Evolutionary conservation across 1,140 invertebrate genomes (phyloP).

Genomic region (Conopomorpha cramerella): DNA sequence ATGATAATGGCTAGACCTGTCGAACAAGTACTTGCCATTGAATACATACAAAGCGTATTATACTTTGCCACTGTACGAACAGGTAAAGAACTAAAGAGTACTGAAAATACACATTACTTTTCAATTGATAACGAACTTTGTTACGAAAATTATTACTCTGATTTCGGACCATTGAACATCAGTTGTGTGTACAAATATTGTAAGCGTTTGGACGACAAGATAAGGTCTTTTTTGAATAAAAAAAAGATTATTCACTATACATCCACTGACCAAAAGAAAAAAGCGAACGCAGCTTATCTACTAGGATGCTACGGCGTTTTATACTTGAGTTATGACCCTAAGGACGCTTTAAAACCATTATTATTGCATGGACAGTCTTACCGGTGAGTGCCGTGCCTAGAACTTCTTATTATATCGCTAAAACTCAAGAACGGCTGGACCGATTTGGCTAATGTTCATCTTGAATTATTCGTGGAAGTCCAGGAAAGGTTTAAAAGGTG

Average conservation of each 20-base stretch:
- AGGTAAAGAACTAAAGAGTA: conserved; percentile 69
- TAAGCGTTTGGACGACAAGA: conserved; percentile 76
- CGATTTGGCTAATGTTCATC: too few species aligned
- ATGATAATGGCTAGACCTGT: too few species aligned
- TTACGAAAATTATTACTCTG: conserved; percentile 96
- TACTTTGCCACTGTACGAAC: conserved; percentile 42
- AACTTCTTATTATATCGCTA: too few species aligned
- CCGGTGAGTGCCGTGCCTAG: too few species aligned
- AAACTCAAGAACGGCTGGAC: too few species aligned
- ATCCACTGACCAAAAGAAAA: conserved; percentile 73
- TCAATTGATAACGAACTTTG: conserved; percentile 87
- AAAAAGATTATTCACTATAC: conserved; percentile 71
- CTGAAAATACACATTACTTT: conserved; percentile 85
- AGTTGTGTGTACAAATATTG: conserved; percentile 95
- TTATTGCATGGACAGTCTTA: conserved; percentile 66
- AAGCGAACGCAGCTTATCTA: conserved; percentile 81
- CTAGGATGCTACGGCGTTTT: conserved; percentile 88
- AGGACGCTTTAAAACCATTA: conserved; percentile 81
- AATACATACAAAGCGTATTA: conserved; percentile 49
- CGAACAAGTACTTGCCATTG: too few species aligned
- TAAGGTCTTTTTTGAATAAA: conserved; percentile 36
- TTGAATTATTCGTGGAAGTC: too few species aligned
- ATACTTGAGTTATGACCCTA: conserved; percentile 83
- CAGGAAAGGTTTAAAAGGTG: too few species aligned
- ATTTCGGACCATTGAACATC: conserved; percentile 96